phyloP scores from a whole-genome alignment of 2,888 invertebrate species.

The Brachynemurus nebulosus region DNA sequence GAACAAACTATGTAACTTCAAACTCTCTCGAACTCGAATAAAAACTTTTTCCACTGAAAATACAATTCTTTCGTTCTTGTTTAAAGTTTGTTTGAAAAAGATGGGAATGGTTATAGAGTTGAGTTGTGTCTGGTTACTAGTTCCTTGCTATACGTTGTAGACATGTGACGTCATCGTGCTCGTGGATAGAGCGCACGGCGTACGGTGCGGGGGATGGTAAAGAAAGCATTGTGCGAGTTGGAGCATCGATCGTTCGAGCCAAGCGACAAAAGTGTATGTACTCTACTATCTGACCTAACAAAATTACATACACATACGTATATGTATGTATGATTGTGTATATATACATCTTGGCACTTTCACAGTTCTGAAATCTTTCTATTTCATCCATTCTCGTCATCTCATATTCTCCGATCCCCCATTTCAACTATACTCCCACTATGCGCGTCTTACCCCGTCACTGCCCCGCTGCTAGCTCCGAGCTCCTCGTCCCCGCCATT shows the following conservation, averaged over 20 bases:
- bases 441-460: neutral
- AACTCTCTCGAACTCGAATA: no score
- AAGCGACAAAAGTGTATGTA: constrained; percentile 2
- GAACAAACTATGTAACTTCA: no score
- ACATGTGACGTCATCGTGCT: no score
- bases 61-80: no score
- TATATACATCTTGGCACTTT: constrained; percentile 1
- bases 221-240: constrained; percentile 1
- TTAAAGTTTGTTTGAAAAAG: no score
- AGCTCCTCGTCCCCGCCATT: neutral
- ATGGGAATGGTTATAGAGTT: no score
- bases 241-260: constrained; percentile 2
- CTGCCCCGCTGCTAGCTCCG: neutral
- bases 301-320: neutral
- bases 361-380: neutral
- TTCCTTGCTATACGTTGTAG: no score
- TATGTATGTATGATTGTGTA: neutral
- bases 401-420: neutral
- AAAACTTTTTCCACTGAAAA: no score
- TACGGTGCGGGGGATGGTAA: no score
- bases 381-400: neutral
- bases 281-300: neutral
- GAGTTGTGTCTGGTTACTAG: no score
- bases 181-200: no score
- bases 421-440: neutral